A percentile compares a stretch with the other conserved stretches of the same genome.
These are phyloP conservation scores for Drosophila murphyi DNA, from an alignment of 1,140 invertebrate genomes.

Conservation along the genomic window DNA sequence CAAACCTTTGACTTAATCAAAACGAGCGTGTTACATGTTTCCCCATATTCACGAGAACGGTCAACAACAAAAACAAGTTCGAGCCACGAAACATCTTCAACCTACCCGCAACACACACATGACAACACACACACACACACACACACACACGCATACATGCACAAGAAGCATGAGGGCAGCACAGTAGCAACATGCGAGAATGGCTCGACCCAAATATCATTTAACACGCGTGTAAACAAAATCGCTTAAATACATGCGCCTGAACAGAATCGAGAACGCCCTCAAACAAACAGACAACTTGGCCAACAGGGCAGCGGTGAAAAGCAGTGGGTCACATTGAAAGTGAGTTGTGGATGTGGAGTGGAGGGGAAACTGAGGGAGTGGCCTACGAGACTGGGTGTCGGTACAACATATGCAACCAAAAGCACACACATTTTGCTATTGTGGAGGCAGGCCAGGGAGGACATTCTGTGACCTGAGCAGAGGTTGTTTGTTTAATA, in stretches of 20 bases:
- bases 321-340: constrained; percentile 22
- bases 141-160: constrained; percentile 15
- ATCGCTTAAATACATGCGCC: constrained; percentile 47
- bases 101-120: constrained; percentile 1
- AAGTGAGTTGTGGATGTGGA: constrained; percentile 6
- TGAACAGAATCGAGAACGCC: constrained; percentile 21
- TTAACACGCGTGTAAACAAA: constrained; percentile 63
- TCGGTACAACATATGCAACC: background rate
- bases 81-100: constrained; percentile 14
- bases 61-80: constrained; percentile 41
- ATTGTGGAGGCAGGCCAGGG: background rate
- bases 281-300: constrained; percentile 39
- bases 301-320: constrained; percentile 14
- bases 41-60: background rate
- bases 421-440: too few species aligned
- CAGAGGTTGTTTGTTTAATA: constrained; percentile 33
- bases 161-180: background rate
- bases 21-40: constrained; percentile 25
- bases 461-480: background rate
- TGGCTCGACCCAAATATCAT: constrained; percentile 49
- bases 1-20: constrained; percentile 16
- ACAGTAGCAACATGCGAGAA: constrained; percentile 15
- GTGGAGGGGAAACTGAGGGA: background rate
- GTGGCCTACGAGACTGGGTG: background rate
- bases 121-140: constrained; percentile 1